phyloP scores from a whole-genome alignment of 2,797 vertebrate species.

The Ciconia nigra region DNA sequence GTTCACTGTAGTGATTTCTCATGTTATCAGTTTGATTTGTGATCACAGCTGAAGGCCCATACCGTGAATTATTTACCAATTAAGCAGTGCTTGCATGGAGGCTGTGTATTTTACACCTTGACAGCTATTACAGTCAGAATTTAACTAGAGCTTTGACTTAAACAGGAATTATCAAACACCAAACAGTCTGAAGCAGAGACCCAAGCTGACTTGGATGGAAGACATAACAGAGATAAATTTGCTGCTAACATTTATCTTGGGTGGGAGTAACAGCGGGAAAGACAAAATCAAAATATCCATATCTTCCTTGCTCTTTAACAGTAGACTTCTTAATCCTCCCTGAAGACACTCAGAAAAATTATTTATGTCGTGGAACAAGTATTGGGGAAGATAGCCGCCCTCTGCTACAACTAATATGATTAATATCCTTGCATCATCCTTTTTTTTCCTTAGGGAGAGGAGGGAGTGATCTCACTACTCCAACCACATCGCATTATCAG shows the following conservation, averaged over 20 bases:
- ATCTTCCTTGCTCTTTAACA: slow-evolving; percentile 39
- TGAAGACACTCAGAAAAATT: not conserved
- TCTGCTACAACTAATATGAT: slow-evolving; percentile 33
- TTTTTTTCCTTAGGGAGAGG: not conserved
- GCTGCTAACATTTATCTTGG: slow-evolving; percentile 27
- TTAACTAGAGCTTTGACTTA: slow-evolving; percentile 21
- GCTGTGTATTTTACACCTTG: slow-evolving; percentile 24
- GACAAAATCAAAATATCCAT: slow-evolving; percentile 43
- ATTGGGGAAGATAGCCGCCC: slow-evolving; percentile 29
- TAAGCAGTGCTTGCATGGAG: not conserved
- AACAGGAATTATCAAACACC: not conserved
- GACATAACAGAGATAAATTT: slow-evolving; percentile 70
- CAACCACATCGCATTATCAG: not conserved
- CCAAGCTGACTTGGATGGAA: not conserved
- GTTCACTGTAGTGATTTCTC: not conserved
- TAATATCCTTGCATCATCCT: not conserved
- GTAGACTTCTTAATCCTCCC: slow-evolving; percentile 23
- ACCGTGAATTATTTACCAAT: not conserved
- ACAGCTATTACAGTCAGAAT: not conserved
- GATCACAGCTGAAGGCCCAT: not conserved
- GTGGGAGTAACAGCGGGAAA: slow-evolving; percentile 4
- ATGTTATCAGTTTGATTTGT: not conserved
- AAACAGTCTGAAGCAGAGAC: not conserved
- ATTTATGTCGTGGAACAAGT: not conserved
- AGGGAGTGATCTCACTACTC: not conserved